A percentile compares a stretch with the other conserved stretches of the same genome.
Evolutionary conservation across 2,113 vertebrate species (phyloP).

Genomic region (Hemichromis elongatus): DNA sequence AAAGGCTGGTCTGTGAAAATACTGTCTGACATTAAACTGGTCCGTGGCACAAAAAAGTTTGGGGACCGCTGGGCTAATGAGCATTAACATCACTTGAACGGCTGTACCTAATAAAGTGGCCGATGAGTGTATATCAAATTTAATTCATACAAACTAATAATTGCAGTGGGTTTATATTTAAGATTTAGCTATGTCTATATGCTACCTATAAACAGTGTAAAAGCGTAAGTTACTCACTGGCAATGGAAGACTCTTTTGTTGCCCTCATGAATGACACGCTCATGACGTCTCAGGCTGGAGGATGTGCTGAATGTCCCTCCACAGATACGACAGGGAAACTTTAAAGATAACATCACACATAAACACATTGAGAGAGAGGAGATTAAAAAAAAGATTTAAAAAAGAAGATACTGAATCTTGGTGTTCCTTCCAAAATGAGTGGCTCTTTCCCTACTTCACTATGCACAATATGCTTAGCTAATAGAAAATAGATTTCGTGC

Average conservation of each 20-base stretch:
- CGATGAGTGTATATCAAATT: not conserved
- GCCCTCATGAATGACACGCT: constrained; percentile 89
- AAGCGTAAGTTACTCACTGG: constrained; percentile 73
- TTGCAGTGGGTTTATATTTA: not conserved
- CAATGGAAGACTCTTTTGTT: constrained; percentile 91
- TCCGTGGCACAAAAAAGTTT: too few species aligned
- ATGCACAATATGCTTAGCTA: not conserved
- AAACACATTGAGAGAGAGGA: not conserved
- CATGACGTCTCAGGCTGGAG: constrained; percentile 85
- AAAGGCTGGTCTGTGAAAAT: too few species aligned
- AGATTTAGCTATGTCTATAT: not conserved
- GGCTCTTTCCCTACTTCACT: not conserved
- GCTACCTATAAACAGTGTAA: not conserved
- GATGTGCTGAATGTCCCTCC: constrained; percentile 89
- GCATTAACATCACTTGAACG: not conserved
- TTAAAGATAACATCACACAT: constrained; percentile 20
- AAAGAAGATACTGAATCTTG: not conserved
- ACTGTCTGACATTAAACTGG: too few species aligned
- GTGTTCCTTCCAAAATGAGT: not conserved
- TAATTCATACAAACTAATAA: not conserved
- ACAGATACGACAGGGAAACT: constrained; percentile 89
- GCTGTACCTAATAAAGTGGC: not conserved
- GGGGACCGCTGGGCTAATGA: too few species aligned
- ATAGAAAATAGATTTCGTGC: not conserved
- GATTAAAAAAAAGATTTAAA: too few species aligned